A percentile compares a stretch with the other conserved stretches of the same genome.
phyloP scores from a whole-genome alignment of 2,113 vertebrate species.

The Corvus cornix region DNA sequence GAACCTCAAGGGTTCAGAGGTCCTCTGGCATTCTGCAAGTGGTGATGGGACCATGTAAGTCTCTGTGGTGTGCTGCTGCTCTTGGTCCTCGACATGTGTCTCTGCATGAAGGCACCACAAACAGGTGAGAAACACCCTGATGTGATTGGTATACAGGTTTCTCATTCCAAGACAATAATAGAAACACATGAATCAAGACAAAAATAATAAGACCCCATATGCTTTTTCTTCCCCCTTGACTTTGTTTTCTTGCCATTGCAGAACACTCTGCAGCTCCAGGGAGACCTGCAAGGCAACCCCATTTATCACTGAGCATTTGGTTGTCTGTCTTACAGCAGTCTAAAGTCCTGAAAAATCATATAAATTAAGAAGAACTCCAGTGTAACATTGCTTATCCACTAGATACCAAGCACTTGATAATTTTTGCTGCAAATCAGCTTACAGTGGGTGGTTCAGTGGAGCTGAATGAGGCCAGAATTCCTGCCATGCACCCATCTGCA shows the following conservation, averaged over 20 bases:
- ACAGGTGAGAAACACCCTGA: neutral
- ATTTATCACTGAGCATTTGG: neutral
- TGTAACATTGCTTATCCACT: neutral
- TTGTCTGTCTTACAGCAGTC: neutral
- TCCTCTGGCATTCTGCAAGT: neutral
- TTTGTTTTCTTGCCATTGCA: neutral
- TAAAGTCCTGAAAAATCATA: neutral
- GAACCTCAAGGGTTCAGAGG: neutral
- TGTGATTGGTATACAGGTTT: neutral
- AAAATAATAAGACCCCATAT: neutral
- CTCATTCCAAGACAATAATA: neutral
- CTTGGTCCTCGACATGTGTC: neutral
- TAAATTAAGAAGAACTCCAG: neutral
- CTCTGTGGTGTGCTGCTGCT: neutral
- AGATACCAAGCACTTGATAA: neutral
- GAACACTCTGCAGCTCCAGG: neutral
- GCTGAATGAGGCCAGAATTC: rapidly evolving
- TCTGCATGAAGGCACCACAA: rapidly evolving
- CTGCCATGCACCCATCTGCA: rapidly evolving
- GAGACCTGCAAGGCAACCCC: neutral
- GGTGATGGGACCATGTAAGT: neutral
- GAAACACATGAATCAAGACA: neutral
- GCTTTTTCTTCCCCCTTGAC: neutral
- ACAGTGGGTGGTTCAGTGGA: rapidly evolving
- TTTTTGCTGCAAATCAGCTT: neutral